Evolutionary conservation across 2,113 vertebrate genomes (phyloP).

Genomic region (Galbula dea): DNA sequence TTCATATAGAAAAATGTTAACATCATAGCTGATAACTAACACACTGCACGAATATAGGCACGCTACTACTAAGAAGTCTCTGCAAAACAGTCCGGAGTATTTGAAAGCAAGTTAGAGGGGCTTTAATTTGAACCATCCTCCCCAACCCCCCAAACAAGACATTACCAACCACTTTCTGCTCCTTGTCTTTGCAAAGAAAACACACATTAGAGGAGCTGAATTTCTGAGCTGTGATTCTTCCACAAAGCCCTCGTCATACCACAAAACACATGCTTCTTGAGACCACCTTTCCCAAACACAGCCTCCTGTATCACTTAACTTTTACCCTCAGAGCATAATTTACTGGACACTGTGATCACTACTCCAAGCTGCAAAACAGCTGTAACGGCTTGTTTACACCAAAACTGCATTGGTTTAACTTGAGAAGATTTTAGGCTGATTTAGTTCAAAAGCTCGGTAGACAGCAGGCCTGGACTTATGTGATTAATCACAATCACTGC

Average conservation of each 20-base stretch:
- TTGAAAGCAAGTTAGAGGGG: neutral
- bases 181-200: neutral
- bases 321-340: neutral
- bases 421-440: slow-evolving; percentile 51
- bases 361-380: neutral
- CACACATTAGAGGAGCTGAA: neutral
- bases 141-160: neutral
- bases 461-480: neutral
- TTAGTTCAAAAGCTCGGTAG: slow-evolving; percentile 25
- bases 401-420: neutral
- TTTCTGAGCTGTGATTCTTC: neutral
- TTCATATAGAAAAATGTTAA: neutral
- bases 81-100: neutral
- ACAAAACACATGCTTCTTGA: neutral
- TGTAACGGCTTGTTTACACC: slow-evolving; percentile 18
- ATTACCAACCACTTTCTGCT: neutral
- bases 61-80: neutral
- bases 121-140: neutral
- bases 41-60: neutral
- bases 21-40: neutral
- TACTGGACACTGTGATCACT: neutral
- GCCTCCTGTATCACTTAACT: neutral
- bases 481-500: neutral
- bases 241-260: neutral
- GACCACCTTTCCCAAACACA: neutral